A percentile compares a stretch with the other conserved stretches of the same genome.
Conservation (phyloP, 1,140 invertebrate genomes). For the Rhopalosiphum maidis region DNA sequence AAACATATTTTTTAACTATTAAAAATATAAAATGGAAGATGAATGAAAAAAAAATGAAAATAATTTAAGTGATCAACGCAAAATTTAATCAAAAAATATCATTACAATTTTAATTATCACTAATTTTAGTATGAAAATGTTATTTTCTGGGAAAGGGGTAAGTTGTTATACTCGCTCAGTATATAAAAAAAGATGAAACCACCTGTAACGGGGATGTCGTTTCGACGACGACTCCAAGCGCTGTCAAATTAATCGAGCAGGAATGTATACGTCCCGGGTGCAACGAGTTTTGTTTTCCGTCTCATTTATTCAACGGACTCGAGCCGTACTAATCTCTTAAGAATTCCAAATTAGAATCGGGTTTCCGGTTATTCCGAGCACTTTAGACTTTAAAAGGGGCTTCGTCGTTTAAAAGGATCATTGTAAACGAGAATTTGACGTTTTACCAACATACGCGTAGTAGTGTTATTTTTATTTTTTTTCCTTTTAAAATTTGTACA, state of each 20-base stretch:
- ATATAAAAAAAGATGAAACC: conserved; percentile 11
- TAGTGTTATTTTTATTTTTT: background rate
- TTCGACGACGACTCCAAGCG: conserved; percentile 11
- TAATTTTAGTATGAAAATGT: background rate
- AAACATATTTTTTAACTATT: background rate
- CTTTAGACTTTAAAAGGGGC: conserved; percentile 13
- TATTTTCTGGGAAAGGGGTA: background rate
- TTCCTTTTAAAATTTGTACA: background rate
- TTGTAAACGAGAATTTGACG: conserved; percentile 15
- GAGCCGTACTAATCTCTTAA: conserved; percentile 55
- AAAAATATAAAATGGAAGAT: background rate
- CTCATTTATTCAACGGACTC: conserved; percentile 51
- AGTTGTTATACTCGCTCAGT: background rate
- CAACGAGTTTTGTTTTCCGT: conserved; percentile 55
- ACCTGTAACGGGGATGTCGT: conserved; percentile 46
- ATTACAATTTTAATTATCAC: background rate
- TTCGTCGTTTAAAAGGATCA: conserved; percentile 28
- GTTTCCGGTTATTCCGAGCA: conserved; percentile 29
- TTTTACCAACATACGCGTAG: background rate
- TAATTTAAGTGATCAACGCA: background rate
- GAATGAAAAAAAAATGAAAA: background rate
- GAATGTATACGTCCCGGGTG: conserved; percentile 2
- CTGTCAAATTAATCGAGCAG: conserved; percentile 53
- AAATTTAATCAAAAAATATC: conserved; percentile 8
- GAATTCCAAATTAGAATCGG: conserved; percentile 57